Base-by-base conservation (phyloP, 2,888 invertebrate species). In the Agrenia bidenticulata region DNA sequence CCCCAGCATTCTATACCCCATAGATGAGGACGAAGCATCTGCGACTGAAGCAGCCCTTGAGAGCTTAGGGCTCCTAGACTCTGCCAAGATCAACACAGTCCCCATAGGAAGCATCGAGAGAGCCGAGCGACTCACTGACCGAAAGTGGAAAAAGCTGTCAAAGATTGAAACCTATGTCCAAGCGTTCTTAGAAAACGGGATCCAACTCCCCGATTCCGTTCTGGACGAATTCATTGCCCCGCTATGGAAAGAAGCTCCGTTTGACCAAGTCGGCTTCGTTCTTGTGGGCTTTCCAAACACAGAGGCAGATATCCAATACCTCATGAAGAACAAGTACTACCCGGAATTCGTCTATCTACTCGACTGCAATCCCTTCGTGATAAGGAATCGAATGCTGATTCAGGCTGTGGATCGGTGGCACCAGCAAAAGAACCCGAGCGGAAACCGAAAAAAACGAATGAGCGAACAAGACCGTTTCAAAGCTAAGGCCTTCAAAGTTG, bases 251-350 rank as follows among this genome's bases (percentile, higher is more conserved):
- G 77, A 82, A 57, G 78, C 82, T 57, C 84, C 86, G 0, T 83
- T 81, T 76, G 78, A 78, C 21, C 75, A 77, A 2, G 79, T 78
- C 19, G 86, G 87, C 4, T 81, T 87, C 77, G 80, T 87, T 45
- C 77, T 88, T 42, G 86, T 87, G 77, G 85, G 85, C 59, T 87
- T 85, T 79, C 88, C 88, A 9, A 84, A 81, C 77, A 78, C 83
- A 64, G 78, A 82, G 5, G 78, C 79, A 56, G 87, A 87, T 77
- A 77, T 85, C 2, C 81, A 84, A 69, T 80, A 82, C 42, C 84
- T 86, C 82, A 65, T 81, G 4, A 76, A 81, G 24, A 78, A 80
- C 72, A 82, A 78, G 76, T 81, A 82, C 39, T 81, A 87, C 58
- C 87, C 88, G 0, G 86, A 87, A 57, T 32, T 69, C 41, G 69